phyloP scores from a whole-genome alignment of 2,888 invertebrate genomes.

The Lasioglossum malachurum region DNA sequence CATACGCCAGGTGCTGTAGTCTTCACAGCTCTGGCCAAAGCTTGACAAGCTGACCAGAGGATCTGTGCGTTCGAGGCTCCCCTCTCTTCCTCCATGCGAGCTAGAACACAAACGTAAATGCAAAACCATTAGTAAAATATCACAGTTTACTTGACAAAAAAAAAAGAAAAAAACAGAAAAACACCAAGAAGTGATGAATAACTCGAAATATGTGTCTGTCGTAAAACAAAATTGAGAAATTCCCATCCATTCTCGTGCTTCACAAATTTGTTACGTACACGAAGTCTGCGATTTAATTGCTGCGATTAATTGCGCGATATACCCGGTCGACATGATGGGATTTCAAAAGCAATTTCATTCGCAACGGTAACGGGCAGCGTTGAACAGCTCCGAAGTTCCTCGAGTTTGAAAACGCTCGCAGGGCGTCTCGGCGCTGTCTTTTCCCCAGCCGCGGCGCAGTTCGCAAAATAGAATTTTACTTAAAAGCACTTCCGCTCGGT shows the following conservation, averaged over 20 bases:
- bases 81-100: constrained; percentile 90
- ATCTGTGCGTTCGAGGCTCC: constrained; percentile 93
- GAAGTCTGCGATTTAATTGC: background rate
- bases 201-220: background rate
- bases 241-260: background rate
- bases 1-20: constrained; percentile 87
- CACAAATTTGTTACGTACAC: background rate
- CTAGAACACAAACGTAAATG: constrained; percentile 84
- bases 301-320: background rate
- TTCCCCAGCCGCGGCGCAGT: background rate
- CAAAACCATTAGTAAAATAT: background rate
- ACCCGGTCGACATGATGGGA: background rate
- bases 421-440: background rate
- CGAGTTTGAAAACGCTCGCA: background rate
- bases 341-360: background rate
- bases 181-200: background rate
- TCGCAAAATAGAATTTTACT: constrained; percentile 17
- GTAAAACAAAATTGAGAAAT: background rate
- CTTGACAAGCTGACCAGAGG: constrained; percentile 97
- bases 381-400: background rate
- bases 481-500: constrained; percentile 2
- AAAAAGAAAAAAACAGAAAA: background rate
- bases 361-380: background rate
- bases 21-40: constrained; percentile 91
- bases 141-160: background rate